Conservation (phyloP, 2,797 vertebrate genomes). For the Chelidonichthys spinosus region DNA sequence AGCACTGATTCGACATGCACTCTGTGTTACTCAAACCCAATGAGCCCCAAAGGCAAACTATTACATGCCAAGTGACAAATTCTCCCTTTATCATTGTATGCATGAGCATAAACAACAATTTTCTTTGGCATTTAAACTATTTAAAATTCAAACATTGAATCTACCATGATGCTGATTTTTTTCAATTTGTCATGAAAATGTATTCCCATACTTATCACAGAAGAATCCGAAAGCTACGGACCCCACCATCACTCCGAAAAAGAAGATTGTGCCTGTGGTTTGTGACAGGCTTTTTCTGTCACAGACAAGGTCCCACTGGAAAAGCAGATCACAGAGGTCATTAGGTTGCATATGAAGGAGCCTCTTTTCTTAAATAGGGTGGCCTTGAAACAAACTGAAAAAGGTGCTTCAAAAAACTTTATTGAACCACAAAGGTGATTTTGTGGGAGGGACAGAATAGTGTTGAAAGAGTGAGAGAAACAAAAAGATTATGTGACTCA, state of each 20-base stretch:
- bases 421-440: too few relatives aligned
- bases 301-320: constrained; percentile 84
- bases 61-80: not conserved
- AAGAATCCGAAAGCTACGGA: constrained; percentile 72
- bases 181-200: not conserved
- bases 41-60: too few relatives aligned
- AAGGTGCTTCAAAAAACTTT: too few relatives aligned
- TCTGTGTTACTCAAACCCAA: too few relatives aligned
- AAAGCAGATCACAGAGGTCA: not conserved
- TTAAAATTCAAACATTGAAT: not conserved
- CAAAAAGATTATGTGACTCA: too few relatives aligned
- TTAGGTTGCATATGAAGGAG: not conserved
- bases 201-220: constrained; percentile 69
- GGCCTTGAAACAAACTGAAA: not conserved
- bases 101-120: not conserved
- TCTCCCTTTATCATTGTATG: not conserved
- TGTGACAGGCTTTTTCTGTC: constrained; percentile 72
- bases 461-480: too few relatives aligned
- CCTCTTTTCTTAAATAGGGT: not conserved
- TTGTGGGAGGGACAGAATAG: too few relatives aligned
- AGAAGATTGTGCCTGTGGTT: constrained; percentile 76
- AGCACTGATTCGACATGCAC: too few relatives aligned
- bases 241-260: constrained; percentile 78
- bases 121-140: not conserved
- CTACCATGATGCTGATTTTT: too few relatives aligned